phyloP scores from a whole-genome alignment of 1,140 invertebrate species.

The Plectrocnemia conspersa region DNA sequence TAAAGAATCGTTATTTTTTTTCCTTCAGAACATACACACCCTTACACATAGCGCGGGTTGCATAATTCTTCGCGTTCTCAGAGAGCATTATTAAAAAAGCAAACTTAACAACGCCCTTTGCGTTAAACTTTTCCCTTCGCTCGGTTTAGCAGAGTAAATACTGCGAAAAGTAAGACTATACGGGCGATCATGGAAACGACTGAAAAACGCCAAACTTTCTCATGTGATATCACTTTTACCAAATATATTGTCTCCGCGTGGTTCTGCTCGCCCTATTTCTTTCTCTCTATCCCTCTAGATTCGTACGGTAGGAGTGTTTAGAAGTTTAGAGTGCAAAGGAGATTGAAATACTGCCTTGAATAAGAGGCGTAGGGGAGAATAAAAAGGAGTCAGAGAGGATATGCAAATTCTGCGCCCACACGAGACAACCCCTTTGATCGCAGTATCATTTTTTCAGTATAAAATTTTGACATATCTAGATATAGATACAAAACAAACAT shows the following conservation, averaged over 20 bases:
- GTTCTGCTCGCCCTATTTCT: no score
- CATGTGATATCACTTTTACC: conserved; percentile 19
- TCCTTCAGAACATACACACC: no score
- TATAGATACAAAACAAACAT: no score
- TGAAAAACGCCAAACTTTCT: not conserved
- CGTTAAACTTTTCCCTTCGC: no score
- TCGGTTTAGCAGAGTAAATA: conserved; percentile 17
- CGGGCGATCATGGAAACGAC: conserved; percentile 14
- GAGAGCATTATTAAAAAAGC: no score
- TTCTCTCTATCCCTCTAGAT: conserved; percentile 3
- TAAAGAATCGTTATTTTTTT: no score
- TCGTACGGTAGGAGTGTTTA: conserved; percentile 10
- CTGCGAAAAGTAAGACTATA: conserved; percentile 13
- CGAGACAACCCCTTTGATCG: not conserved
- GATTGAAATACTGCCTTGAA: conserved; percentile 21
- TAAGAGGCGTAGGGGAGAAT: conserved; percentile 3
- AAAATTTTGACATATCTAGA: no score
- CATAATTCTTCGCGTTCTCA: no score
- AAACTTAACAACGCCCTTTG: no score
- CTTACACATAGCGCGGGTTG: no score
- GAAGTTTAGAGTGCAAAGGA: conserved; percentile 24
- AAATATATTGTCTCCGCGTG: conserved; percentile 25
- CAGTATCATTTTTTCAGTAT: no score
- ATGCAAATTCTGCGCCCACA: conserved; percentile 11
- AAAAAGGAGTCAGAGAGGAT: not conserved